Conservation (phyloP, 2,797 vertebrate species). For the Bradypodion ventrale region DNA sequence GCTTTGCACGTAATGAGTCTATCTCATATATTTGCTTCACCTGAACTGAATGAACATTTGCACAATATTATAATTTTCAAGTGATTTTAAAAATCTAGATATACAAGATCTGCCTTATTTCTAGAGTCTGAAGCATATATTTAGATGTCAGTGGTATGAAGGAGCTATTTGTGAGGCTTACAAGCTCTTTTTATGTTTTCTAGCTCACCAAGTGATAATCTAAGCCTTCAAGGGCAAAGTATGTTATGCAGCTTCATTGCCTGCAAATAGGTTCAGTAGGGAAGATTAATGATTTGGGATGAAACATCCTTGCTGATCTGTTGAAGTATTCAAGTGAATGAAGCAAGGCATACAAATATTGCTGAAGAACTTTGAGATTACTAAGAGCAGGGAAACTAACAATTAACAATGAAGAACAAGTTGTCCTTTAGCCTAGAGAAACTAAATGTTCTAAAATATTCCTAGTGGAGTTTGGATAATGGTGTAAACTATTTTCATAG, state of each 20-base stretch:
- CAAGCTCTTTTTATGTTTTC: constrained; percentile 24
- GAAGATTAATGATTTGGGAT: constrained; percentile 19
- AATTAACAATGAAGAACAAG: constrained; percentile 16
- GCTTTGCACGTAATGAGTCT: no score
- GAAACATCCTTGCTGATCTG: neutral
- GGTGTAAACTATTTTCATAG: neutral
- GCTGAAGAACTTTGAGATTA: constrained; percentile 21
- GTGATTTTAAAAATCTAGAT: rapidly evolving
- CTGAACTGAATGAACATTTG: no score
- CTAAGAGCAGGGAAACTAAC: neutral
- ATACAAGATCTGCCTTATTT: neutral
- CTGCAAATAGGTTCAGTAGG: neutral
- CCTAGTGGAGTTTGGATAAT: neutral
- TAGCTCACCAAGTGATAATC: constrained; percentile 15
- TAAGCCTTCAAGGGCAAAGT: constrained; percentile 33
- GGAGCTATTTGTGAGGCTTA: neutral
- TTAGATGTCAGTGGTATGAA: rapidly evolving
- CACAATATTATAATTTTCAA: no score
- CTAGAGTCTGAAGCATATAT: neutral
- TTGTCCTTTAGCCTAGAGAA: neutral
- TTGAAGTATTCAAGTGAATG: rapidly evolving
- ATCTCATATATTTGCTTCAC: no score
- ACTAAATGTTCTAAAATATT: neutral
- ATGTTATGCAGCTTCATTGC: neutral
- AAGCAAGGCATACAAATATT: neutral